Evolutionary conservation across 1,140 invertebrate genomes (phyloP), one percentile per base, ranked within the genome.

Genomic region (Bilobella aurantiaca): DNA sequence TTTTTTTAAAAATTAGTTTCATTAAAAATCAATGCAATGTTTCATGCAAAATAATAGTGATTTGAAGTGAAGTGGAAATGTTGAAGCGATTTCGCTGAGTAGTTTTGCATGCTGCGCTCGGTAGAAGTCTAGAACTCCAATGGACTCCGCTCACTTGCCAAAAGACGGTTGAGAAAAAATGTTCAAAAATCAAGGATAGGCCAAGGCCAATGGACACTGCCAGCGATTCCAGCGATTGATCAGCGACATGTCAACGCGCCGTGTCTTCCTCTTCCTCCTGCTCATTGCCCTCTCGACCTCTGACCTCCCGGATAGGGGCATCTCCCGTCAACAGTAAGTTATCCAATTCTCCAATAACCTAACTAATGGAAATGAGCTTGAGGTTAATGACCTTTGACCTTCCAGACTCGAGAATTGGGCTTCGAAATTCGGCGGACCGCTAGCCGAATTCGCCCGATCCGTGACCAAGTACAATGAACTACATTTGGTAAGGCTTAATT

Each of bases 361-460:
- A 16, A 16, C 42, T 28, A 3, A 27, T 14, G 23, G 21, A 3
- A 27, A 3, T 5, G 21, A 42, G 23, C 2, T 53, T 31, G 28
- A 21, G 8, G 8, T 29, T 32, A 3, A 47, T 8, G n/a, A 46
- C 14, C 28, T 49, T 29, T 29, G 76, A 73, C 74, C 77, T 74
- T 88, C 87, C 82, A 92, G 90, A 82, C 88, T 93, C 61, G 87
- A 88, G 78, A 92, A 91, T 77, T 93, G 89, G 89, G 89, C 89
- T 37, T 77, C 91, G 65, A 90, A 89, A 78, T 91, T 91, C 75
- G 90, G 89, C 68, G 87, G 90, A 56, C 88, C 90, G 77, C 78
- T 93, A 58, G 91, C 89, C 88, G 87, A 90, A 77, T 91, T 90
- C 74, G 88, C 89, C 46, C 82, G 84, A 74, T 86, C 89, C 76